These are phyloP conservation scores for Mandrillus leucophaeus DNA, from an alignment of 2,113 vertebrate species.

Conservation along the genomic window DNA sequence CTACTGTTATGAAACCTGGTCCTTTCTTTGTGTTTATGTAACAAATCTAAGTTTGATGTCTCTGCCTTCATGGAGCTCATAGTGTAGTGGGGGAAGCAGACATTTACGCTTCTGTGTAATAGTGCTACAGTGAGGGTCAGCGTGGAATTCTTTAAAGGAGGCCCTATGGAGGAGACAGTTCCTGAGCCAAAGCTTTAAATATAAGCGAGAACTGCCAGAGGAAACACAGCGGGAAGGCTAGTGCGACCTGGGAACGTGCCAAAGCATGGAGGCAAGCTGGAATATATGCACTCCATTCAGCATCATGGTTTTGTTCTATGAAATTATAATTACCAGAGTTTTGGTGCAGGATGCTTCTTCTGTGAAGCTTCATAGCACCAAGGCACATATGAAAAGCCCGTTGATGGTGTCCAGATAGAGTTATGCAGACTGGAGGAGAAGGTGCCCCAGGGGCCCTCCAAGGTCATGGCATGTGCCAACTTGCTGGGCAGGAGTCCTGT, in stretches of 20 bases:
- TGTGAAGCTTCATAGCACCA: background rate
- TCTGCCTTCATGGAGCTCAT: background rate
- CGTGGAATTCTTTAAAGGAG: background rate
- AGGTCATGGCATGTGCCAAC: background rate
- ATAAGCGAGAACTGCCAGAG: background rate
- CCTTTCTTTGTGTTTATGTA: background rate
- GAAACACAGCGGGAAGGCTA: background rate
- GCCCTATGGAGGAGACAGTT: background rate
- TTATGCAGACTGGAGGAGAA: background rate
- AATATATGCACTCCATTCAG: background rate
- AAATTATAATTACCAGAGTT: background rate
- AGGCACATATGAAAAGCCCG: background rate
- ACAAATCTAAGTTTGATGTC: background rate
- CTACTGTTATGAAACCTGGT: background rate
- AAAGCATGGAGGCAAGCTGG: no score
- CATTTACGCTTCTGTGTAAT: background rate
- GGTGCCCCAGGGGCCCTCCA: background rate
- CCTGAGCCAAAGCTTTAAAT: background rate
- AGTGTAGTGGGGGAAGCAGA: background rate
- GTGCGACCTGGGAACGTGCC: background rate
- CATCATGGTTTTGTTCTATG: background rate
- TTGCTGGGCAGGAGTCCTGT: background rate
- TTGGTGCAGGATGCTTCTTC: background rate
- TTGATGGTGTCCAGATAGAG: rapidly evolving
- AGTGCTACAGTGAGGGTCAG: background rate